phyloP scores from a whole-genome alignment of 2,113 vertebrate species.

The Otis tarda region DNA sequence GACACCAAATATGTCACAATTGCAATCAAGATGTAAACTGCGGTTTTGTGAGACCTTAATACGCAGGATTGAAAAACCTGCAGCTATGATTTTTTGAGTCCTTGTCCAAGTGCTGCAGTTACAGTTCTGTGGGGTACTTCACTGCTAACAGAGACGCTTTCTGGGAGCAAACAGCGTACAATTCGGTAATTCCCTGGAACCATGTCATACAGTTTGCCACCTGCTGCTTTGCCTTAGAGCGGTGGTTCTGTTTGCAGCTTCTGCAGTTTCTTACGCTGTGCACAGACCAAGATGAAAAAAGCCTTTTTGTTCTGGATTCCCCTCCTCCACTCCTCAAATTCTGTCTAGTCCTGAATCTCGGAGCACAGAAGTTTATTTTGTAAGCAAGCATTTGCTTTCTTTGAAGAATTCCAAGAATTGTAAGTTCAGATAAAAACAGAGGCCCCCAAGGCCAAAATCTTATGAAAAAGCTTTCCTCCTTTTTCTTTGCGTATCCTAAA shows the following conservation, averaged over 20 bases:
- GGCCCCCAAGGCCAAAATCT: background rate
- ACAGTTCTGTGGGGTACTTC: background rate
- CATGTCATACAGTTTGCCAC: constrained; percentile 34
- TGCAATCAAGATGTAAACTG: background rate
- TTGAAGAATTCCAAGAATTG: background rate
- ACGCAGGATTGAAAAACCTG: background rate
- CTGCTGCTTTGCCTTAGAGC: constrained; percentile 34
- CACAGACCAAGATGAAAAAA: constrained; percentile 1
- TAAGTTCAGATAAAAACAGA: background rate
- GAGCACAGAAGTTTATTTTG: background rate
- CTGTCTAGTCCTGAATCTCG: background rate
- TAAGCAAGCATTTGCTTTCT: background rate
- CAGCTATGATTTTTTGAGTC: background rate
- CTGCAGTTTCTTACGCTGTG: background rate
- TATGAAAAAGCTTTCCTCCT: background rate
- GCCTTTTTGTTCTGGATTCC: background rate
- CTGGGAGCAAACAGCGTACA: background rate
- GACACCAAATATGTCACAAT: background rate
- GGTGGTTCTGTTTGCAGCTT: constrained; percentile 32
- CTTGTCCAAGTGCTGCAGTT: background rate
- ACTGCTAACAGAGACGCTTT: constrained; percentile 1
- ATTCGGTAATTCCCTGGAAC: constrained; percentile 10
- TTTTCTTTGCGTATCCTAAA: background rate
- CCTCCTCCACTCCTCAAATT: background rate
- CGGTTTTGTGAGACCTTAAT: background rate